Evolutionary conservation across 2,888 invertebrate genomes (phyloP).

Genomic region (Leptopilina syphax): DNA sequence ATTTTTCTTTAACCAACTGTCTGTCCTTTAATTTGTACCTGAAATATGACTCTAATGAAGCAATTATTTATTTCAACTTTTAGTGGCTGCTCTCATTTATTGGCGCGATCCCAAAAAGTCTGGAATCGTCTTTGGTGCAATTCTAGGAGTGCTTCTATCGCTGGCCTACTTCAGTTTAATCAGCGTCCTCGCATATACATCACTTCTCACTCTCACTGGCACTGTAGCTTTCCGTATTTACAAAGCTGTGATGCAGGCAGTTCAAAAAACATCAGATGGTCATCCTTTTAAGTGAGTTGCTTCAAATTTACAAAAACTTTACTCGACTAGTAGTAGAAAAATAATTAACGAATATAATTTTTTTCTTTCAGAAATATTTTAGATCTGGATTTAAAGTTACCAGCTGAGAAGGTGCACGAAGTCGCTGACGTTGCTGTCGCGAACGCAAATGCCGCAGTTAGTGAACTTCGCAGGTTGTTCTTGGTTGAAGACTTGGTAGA

Average conservation of each 20-base stretch:
- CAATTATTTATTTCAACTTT: constrained; percentile 72
- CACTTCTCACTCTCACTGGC: constrained; percentile 89
- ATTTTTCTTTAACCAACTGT: too few relatives aligned
- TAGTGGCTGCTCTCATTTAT: constrained; percentile 97
- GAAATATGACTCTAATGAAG: not conserved
- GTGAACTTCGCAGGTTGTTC: constrained; percentile 94
- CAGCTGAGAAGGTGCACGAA: constrained; percentile 94
- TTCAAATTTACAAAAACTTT: not conserved
- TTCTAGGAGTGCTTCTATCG: constrained; percentile 92
- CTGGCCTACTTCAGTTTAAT: constrained; percentile 97
- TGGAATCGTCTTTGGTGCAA: constrained; percentile 94
- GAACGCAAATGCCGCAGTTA: constrained; percentile 89
- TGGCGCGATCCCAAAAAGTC: constrained; percentile 98
- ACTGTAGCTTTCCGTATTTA: constrained; percentile 97
- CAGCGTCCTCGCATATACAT: constrained; percentile 95
- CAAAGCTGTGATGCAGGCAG: constrained; percentile 95
- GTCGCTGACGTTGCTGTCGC: constrained; percentile 91
- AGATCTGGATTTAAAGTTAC: constrained; percentile 91
- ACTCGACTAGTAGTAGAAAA: too few relatives aligned
- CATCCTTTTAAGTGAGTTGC: constrained; percentile 96
- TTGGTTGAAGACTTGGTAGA: constrained; percentile 98
- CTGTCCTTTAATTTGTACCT: not conserved
- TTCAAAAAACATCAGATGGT: constrained; percentile 97
- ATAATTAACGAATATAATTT: not conserved
- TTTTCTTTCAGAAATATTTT: constrained; percentile 84